phyloP scores from a whole-genome alignment of 2,113 vertebrate species.

The Neodon shergylaensis region DNA sequence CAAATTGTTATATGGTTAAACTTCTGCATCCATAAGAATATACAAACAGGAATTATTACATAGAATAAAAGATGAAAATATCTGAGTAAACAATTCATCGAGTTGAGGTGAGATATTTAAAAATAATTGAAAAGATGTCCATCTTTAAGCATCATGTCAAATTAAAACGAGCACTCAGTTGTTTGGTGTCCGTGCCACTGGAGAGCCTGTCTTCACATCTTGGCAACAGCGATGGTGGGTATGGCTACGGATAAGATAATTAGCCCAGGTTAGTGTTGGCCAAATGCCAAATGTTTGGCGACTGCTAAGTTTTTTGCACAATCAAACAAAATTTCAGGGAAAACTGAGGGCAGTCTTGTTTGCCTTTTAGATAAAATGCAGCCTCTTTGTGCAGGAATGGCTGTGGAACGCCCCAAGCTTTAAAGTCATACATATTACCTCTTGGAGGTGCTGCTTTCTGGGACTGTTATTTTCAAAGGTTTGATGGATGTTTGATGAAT shows the following conservation, averaged over 20 bases:
- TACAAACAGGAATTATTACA: background rate
- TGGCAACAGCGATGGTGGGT: background rate
- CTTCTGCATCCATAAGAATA: background rate
- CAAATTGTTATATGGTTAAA: background rate
- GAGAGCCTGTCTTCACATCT: background rate
- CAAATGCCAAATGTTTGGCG: slow-evolving; percentile 23
- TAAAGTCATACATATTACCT: background rate
- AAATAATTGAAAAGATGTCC: background rate
- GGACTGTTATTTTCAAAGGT: background rate
- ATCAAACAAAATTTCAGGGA: background rate
- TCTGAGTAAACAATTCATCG: background rate
- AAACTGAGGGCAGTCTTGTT: background rate
- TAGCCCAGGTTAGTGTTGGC: background rate
- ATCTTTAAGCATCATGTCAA: background rate
- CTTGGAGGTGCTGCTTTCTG: background rate
- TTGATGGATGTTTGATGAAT: background rate
- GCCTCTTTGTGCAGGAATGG: background rate
- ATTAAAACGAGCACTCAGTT: background rate
- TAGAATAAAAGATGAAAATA: background rate
- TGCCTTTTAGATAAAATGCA: background rate
- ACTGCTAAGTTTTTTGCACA: background rate
- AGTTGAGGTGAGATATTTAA: background rate
- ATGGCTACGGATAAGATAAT: slow-evolving; percentile 17
- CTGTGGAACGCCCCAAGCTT: background rate
- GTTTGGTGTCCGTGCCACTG: background rate